These are phyloP conservation scores for Avahi laniger DNA, from an alignment of 2,797 vertebrate species.

Conservation along the genomic window DNA sequence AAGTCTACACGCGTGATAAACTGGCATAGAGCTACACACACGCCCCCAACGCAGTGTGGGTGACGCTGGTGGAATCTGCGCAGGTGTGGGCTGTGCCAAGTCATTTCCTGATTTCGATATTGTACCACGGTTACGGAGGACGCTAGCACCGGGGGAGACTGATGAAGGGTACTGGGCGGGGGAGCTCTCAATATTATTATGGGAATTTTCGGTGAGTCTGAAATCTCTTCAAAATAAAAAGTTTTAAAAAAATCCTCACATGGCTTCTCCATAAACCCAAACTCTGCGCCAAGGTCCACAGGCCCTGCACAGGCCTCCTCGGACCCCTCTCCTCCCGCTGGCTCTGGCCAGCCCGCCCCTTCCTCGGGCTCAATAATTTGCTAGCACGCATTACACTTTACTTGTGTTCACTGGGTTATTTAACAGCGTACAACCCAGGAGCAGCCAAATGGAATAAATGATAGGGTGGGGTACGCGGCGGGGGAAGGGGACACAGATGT, in stretches of 20 bases:
- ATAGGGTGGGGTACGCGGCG: not conserved
- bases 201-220: not conserved
- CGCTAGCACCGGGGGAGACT: no score
- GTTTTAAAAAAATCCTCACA: not conserved
- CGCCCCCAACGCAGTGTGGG: accelerated
- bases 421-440: not conserved
- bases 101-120: not conserved
- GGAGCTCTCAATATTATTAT: not conserved
- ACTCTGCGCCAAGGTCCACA: not conserved
- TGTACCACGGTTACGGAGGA: not conserved
- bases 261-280: not conserved
- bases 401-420: not conserved
- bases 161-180: not conserved
- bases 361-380: not conserved
- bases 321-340: accelerated
- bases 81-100: not conserved
- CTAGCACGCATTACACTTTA: not conserved
- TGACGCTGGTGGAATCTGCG: not conserved
- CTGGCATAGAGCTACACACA: not conserved
- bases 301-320: not conserved
- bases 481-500: no score
- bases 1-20: no score
- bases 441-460: not conserved
- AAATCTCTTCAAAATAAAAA: not conserved
- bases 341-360: not conserved